Base-by-base conservation (phyloP, 2,797 vertebrate genomes). In the Syngnathus rostellatus region DNA sequence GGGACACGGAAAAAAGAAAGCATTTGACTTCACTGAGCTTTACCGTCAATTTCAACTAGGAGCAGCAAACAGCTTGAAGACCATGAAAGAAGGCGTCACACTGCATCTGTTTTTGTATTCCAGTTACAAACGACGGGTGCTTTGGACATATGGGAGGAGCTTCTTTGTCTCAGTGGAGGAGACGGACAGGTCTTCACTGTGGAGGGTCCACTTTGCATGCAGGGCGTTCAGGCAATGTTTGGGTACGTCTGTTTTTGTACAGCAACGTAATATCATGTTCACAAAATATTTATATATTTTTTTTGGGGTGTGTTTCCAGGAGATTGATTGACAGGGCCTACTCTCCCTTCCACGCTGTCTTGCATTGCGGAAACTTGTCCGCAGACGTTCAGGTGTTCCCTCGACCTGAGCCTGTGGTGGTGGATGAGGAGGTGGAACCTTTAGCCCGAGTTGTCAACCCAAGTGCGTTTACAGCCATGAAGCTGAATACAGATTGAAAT, bases 381-480 rank as follows among this genome's bases (percentile, higher is more conserved):
- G 95, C 97, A 23, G 96, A 99, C 4, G 97, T 99, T 68, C 96
- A 98, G 87, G 95, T 98, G 62, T 99, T 99, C 84, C 97, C 97
- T 69, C 93, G 97, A 62, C 97, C 97, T 45, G 97, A 99, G 68
- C 94, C 95, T 10, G 89, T 99, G 21, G 75, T 95, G 62, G 82
- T 96, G 77, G 97, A 99, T 74, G 95, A 99, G 62, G 97, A 99
- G 81, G 93, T 98, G 65, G 97, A 99, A 62, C 97, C 96, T 5
- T 69, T 94, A 71, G 94, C 96, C 50, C 92, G 91, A 85, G 79
- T 83, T 66, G 95, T 99, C 81, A 95, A 89, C 70, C 90, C 94
- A 91, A 96, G 97, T 99, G 91, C 54, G 8, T 16, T 25, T 45
- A 11, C 55, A 17, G 6, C 31, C 8, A 6, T 55, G n/a, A 55